Base-by-base conservation (phyloP, 2,888 invertebrate genomes). In the Scaptomyza cyrtandrae region DNA sequence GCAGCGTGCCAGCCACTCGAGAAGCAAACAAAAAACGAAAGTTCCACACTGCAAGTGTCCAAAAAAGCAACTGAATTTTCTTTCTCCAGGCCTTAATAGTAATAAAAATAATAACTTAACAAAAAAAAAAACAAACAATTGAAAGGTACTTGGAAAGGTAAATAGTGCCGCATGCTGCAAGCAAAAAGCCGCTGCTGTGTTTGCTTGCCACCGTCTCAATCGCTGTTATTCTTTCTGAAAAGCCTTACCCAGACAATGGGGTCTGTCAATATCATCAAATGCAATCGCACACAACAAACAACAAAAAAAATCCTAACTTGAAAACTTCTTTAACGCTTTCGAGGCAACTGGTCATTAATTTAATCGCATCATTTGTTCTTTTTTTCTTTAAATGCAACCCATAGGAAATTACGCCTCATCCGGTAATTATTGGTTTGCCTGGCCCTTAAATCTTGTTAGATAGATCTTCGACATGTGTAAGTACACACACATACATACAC, bases 391-490 rank as follows among this genome's bases (percentile, higher is more conserved):
- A 80, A 78, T 75, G 68, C 70, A 70, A 71, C 78, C 78, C 76
- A 74, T 83, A 82, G 83, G 86, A 85, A 84, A 84, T 84, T 84
- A 83, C 72, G 71, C 59, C 67, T 80, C 87, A 87, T 85, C 86
- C 86, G 84, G 87, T 85, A 87, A 85, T 85, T 87, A 87, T 87
- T 80, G 80, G 78, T 85, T 74, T 76, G 49, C 43, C 76, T 29
- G 68, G 68, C 77, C 72, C 77, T 77, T 64, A 66, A 70, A 78
- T 86, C 78, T 76, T 86, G 82, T 86, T 82, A 78, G 83, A 86
- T 86, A 69, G 78, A 75, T 80, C 69, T 76, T 75, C 61, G 61
- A 65, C 73, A 69, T 75, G 35, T 64, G 52, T 64, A 64, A 64
- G 64, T 75, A 64, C 33, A 62, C 16, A 43, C 29, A 62, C 41